Percentiles rank a stretch among this genome's conserved stretches.
Conservation (phyloP, 1,140 invertebrate genomes). For the Bilobella aurantiaca region DNA sequence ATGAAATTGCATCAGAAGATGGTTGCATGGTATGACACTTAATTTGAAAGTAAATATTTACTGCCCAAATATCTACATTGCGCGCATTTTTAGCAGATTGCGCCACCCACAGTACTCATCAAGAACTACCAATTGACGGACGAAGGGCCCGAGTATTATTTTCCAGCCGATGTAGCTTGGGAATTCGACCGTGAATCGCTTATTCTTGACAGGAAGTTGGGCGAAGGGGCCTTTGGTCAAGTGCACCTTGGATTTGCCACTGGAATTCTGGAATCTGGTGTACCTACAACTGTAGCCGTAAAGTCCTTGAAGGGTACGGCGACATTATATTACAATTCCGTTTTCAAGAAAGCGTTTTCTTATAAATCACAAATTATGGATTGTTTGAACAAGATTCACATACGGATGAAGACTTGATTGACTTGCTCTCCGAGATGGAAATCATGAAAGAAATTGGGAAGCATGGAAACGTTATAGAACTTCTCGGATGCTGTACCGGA, state of each 20-base stretch:
- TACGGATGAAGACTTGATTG: slow-evolving; percentile 90
- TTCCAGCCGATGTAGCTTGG: slow-evolving; percentile 83
- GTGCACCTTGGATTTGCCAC: slow-evolving; percentile 75
- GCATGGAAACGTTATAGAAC: slow-evolving; percentile 93
- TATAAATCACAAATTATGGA: neutral
- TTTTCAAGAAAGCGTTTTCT: neutral
- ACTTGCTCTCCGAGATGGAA: slow-evolving; percentile 94
- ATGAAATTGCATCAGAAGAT: slow-evolving; percentile 13
- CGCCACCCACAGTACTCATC: slow-evolving; percentile 64
- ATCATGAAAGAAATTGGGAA: slow-evolving; percentile 99
- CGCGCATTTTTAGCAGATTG: neutral
- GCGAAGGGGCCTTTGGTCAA: slow-evolving; percentile 90
- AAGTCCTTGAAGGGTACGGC: slow-evolving; percentile 95
- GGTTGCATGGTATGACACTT: slow-evolving; percentile 44
- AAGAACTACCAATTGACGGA: slow-evolving; percentile 84
- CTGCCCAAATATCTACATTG: neutral
- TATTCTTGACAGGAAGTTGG: slow-evolving; percentile 64
- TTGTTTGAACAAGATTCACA: slow-evolving; percentile 61
- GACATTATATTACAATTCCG: too few species aligned
- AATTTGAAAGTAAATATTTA: neutral
- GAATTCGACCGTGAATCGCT: slow-evolving; percentile 73
- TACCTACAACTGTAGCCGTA: slow-evolving; percentile 74
- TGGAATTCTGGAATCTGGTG: slow-evolving; percentile 56
- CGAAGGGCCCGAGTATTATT: slow-evolving; percentile 76
- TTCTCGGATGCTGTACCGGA: slow-evolving; percentile 93